Conservation (phyloP, 2,797 vertebrate genomes). For the Helarctos malayanus region DNA sequence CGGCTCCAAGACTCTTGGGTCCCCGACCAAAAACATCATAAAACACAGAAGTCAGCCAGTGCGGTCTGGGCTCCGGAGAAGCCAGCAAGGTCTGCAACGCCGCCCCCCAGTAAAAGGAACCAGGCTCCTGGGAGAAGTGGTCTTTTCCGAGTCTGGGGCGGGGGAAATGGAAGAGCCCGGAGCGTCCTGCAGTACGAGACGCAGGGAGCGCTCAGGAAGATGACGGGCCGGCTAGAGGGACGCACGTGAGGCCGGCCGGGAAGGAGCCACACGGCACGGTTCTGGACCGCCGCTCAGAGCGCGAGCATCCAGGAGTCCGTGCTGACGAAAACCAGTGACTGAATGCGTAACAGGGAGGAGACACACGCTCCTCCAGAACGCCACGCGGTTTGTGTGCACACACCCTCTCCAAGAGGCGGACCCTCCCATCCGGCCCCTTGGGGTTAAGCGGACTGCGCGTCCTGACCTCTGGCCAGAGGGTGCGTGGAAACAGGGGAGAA, state of each 20-base stretch:
- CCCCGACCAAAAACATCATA: no score
- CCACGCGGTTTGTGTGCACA: rapidly evolving
- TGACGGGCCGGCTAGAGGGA: rapidly evolving
- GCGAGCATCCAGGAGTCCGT: rapidly evolving
- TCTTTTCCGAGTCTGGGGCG: rapidly evolving
- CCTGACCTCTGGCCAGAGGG: no score
- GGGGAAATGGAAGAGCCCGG: neutral
- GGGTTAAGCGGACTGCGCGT: no score
- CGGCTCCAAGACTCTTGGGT: rapidly evolving
- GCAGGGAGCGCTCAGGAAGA: neutral
- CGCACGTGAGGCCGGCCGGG: rapidly evolving
- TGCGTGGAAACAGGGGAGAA: no score
- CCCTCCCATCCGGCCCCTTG: no score
- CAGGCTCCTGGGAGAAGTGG: rapidly evolving
- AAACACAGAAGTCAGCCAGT: rapidly evolving
- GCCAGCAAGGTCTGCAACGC: rapidly evolving
- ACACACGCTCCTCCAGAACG: rapidly evolving
- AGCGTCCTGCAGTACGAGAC: neutral
- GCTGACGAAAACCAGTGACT: rapidly evolving
- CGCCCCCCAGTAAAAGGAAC: rapidly evolving
- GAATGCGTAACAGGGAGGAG: no score
- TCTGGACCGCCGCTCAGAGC: rapidly evolving
- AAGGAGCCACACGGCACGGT: rapidly evolving
- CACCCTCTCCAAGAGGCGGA: neutral
- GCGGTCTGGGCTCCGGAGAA: rapidly evolving